Evolutionary conservation across 2,888 invertebrate species (phyloP).

Genomic region (Volucella inflata): DNA sequence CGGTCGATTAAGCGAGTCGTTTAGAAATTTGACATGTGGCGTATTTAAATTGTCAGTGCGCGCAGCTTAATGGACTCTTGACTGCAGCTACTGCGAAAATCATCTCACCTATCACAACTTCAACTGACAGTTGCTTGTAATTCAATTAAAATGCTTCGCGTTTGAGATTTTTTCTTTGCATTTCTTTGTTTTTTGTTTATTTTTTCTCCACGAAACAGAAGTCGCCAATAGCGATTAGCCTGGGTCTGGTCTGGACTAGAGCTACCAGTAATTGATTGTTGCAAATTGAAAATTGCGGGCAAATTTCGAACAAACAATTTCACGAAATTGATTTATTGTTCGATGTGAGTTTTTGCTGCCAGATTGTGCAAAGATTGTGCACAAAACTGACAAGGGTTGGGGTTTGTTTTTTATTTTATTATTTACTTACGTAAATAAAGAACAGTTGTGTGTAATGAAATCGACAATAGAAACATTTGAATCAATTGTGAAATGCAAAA

Average conservation of each 20-base stretch:
- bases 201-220: constrained; percentile 12
- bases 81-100: constrained; percentile 67
- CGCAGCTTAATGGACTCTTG: constrained; percentile 64
- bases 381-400: too few species aligned
- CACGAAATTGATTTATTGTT: constrained; percentile 28
- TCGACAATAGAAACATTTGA: too few species aligned
- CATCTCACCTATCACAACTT: constrained; percentile 55
- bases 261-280: constrained; percentile 31
- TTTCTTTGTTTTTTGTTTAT: not conserved
- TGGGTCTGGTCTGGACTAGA: not conserved
- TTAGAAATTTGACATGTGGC: constrained; percentile 60
- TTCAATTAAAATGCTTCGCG: constrained; percentile 66
- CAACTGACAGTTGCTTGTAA: constrained; percentile 57
- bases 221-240: constrained; percentile 31
- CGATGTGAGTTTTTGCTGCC: constrained; percentile 31
- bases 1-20: constrained; percentile 69
- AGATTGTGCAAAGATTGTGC: constrained; percentile 24
- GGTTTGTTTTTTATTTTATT: too few species aligned
- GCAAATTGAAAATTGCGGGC: constrained; percentile 14
- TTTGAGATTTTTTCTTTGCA: constrained; percentile 12
- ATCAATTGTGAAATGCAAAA: too few species aligned
- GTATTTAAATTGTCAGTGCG: constrained; percentile 45
- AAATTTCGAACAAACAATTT: constrained; percentile 5
- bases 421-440: too few species aligned
- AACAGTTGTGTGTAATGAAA: too few species aligned